phyloP scores from a whole-genome alignment of 2,888 invertebrate genomes.

The Polydrusus tereticollis region DNA sequence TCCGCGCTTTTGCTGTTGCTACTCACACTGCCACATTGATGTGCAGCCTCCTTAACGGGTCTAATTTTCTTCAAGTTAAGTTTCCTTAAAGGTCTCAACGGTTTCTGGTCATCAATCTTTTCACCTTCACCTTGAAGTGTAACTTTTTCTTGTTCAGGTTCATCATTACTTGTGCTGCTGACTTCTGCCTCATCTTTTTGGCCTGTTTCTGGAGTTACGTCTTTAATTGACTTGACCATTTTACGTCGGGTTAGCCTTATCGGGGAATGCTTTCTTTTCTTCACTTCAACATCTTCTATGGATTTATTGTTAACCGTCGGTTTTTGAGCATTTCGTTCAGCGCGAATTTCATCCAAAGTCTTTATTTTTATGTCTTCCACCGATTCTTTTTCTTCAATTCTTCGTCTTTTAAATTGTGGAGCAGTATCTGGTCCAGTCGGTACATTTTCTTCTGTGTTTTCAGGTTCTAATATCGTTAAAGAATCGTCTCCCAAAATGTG shows the following conservation, averaged over 20 bases:
- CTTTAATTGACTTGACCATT: neutral
- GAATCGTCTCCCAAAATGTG: constrained; percentile 39
- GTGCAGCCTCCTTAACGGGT: neutral
- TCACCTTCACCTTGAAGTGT: neutral
- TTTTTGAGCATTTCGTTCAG: constrained; percentile 55
- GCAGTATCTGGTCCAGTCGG: neutral
- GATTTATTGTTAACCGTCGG: neutral
- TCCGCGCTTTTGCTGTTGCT: neutral
- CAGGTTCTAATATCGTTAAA: constrained; percentile 8
- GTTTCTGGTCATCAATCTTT: constrained; percentile 17
- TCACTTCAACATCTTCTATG: constrained; percentile 1
- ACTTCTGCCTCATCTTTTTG: constrained; percentile 59
- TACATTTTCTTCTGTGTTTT: neutral
- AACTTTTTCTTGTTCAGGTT: constrained; percentile 11
- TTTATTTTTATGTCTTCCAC: constrained; percentile 62
- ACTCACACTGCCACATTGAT: constrained; percentile 9
- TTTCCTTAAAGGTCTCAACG: constrained; percentile 29
- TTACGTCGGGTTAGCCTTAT: constrained; percentile 18
- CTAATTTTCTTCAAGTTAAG: constrained; percentile 33
- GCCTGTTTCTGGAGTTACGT: constrained; percentile 5
- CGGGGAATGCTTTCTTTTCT: constrained; percentile 35
- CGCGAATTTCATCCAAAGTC: constrained; percentile 66
- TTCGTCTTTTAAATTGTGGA: constrained; percentile 24
- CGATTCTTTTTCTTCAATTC: constrained; percentile 49
- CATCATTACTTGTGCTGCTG: constrained; percentile 57